Conservation (phyloP, 1,140 invertebrate species). For the Heliconius hewitsoni region DNA sequence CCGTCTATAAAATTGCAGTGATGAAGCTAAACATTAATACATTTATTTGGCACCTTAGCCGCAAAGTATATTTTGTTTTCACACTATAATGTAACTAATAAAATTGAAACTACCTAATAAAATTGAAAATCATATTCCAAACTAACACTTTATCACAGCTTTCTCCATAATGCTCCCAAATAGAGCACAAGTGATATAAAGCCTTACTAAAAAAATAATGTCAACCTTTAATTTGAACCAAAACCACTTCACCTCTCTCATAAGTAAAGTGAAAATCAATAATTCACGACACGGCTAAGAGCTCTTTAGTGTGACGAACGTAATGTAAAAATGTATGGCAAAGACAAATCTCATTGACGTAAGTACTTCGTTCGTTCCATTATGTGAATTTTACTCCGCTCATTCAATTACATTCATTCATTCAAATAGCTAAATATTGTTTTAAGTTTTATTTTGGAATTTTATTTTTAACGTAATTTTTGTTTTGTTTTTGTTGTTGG, state of each 20-base stretch:
- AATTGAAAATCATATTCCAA: no score
- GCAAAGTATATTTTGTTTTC: no score
- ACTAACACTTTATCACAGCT: neutral
- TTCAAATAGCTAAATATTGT: conserved; percentile 4
- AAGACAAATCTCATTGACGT: conserved; percentile 20
- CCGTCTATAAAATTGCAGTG: no score
- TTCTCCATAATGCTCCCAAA: neutral
- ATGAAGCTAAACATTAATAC: no score
- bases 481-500: no score
- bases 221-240: conserved; percentile 10
- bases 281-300: conserved; percentile 28
- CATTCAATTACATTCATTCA: conserved; percentile 25
- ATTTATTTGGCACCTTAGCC: no score
- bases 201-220: conserved; percentile 11
- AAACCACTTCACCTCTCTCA: conserved; percentile 16
- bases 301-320: conserved; percentile 27
- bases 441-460: neutral
- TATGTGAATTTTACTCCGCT: conserved; percentile 23
- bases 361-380: conserved; percentile 18
- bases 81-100: no score
- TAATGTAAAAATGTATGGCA: conserved; percentile 18
- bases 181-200: neutral
- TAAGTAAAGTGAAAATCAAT: conserved; percentile 30
- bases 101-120: no score
- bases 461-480: neutral